Evolutionary conservation across 2,797 vertebrate genomes (phyloP).

Genomic region (Mormyrus hasselquistii): DNA sequence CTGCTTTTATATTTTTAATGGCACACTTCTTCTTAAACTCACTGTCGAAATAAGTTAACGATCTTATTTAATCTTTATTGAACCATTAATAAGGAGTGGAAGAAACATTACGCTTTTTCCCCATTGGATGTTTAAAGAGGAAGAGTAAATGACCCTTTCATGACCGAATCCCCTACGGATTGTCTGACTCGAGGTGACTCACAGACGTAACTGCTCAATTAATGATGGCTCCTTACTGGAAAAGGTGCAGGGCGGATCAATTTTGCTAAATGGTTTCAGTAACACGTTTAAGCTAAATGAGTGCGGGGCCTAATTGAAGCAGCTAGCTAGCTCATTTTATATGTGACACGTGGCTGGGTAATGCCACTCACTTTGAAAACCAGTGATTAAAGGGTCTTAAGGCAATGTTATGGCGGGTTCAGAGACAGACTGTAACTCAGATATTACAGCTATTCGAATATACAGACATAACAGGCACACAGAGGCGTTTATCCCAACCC

Average conservation of each 20-base stretch:
- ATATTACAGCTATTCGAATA: not conserved
- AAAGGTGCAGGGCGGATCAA: constrained; percentile 40
- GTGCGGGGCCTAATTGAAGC: constrained; percentile 30
- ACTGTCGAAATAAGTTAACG: not conserved
- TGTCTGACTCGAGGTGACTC: constrained; percentile 3
- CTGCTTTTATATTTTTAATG: not conserved
- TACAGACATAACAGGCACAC: not conserved
- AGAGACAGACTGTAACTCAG: not conserved
- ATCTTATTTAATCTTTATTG: constrained; percentile 12
- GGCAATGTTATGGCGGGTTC: not conserved
- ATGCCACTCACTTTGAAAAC: not conserved
- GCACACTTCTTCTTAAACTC: not conserved
- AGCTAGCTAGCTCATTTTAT: not conserved
- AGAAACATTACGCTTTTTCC: not conserved
- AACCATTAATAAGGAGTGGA: constrained; percentile 10
- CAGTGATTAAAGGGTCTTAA: not conserved
- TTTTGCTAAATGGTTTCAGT: constrained; percentile 22
- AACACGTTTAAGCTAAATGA: constrained; percentile 50
- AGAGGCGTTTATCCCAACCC: not conserved
- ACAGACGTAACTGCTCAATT: constrained; percentile 30
- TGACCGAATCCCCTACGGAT: constrained; percentile 7
- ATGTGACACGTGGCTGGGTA: not conserved
- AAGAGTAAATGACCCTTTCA: constrained; percentile 6
- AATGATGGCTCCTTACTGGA: constrained; percentile 36
- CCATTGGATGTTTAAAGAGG: constrained; percentile 12